Evolutionary conservation across 1,140 invertebrate species (phyloP).

Genomic region (Heterodera carotae): DNA sequence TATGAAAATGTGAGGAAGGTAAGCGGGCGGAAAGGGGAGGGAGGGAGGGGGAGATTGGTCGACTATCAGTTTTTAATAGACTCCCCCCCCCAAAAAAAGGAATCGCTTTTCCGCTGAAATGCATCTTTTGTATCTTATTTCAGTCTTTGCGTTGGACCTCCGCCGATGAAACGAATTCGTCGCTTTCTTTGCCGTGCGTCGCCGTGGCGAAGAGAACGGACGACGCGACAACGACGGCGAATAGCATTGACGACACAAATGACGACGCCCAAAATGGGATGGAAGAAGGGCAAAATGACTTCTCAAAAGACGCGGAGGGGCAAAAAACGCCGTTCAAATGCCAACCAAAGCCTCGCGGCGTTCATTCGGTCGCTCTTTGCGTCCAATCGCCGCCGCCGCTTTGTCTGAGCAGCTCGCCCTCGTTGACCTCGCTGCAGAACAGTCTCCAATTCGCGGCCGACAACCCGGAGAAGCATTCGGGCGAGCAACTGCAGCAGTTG

Average conservation of each 20-base stretch:
- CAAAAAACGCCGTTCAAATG: background rate
- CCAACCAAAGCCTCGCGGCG: no score
- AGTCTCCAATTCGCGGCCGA: constrained; percentile 28
- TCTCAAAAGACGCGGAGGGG: background rate
- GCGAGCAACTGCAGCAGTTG: constrained; percentile 20
- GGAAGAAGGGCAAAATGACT: background rate
- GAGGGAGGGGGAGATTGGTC: no score
- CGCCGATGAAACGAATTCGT: background rate
- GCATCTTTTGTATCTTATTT: no score
- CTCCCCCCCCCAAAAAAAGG: no score
- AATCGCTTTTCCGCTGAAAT: no score
- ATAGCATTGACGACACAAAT: background rate
- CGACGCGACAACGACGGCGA: background rate
- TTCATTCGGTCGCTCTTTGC: background rate
- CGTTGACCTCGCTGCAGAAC: constrained; percentile 26
- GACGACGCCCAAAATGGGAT: background rate
- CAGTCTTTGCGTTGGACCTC: background rate
- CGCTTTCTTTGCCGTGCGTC: no score
- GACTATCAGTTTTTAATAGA: no score
- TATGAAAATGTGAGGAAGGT: background rate
- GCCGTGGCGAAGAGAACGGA: background rate
- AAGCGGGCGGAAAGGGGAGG: background rate
- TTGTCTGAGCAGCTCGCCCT: constrained; percentile 25
- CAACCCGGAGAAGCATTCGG: constrained; percentile 30
- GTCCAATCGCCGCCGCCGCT: constrained; percentile 10